Evolutionary conservation across 2,113 vertebrate genomes (phyloP), one percentile per base, ranked within the genome.

Genomic region (Lepus timidus): DNA sequence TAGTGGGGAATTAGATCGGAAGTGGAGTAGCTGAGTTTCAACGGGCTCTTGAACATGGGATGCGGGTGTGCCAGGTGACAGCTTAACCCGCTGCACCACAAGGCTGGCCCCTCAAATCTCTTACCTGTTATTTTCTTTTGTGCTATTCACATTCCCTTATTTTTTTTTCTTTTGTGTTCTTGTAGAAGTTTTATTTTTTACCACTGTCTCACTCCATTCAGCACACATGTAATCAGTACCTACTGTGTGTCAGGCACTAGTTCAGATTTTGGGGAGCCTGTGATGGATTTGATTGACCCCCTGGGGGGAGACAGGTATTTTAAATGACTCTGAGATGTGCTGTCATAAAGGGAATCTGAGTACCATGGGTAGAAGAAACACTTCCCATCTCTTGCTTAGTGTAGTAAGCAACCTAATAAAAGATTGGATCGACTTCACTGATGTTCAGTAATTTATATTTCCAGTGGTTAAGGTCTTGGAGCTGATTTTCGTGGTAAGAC

Each of bases 61-160:
- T 19, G 19, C 19, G 14, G 55, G 55, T 58, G 55, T 58, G 9
- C 12, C 19, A 19, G 55, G 55, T 58, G 55, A 58, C 55, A 16
- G 55, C 55, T 17, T 58, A 58, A 58, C 55, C 55, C 17, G 17
- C 1, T 58, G 55, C 55, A 58, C 55, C 13, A 58, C 55, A 58
- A 17, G 55, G 55, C 55, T 58, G 13, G 55, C 55, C 6, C 55
- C 61, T 51, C 17, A 44, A 62, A 64, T 52, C 49, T 52, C 44
- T 84, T 76, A 33, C 19, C 14, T 92, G 55, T 82, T 89, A 25
- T 70, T 88, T 92, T 88, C 31, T 70, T 79, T 95, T 80, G 62
- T 64, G 22, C 0, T 64, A 8, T 92, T 92, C 75, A 44, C 9
- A 27, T 84, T 86, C 74, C 29, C 16, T n/a, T 84, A 49, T 39